Evolutionary conservation across 1,140 invertebrate species (phyloP).

Genomic region (Temnothorax longispinosus): DNA sequence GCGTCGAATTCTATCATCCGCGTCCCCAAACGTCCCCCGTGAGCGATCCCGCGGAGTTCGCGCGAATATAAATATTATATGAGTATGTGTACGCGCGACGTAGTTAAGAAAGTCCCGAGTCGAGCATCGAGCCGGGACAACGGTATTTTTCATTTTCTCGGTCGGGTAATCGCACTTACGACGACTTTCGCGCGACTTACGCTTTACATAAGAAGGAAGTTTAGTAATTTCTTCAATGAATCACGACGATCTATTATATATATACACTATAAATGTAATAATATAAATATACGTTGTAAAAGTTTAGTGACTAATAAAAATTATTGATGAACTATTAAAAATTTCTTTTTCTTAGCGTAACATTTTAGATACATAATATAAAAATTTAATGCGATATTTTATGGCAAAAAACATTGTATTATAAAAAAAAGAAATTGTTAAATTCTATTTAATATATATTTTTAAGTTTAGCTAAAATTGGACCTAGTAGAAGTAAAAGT

Average conservation of each 20-base stretch:
- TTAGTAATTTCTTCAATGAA: not conserved
- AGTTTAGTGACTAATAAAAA: not conserved
- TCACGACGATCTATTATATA: not conserved
- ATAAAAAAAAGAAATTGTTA: not conserved
- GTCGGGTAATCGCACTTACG: not conserved
- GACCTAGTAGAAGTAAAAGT: not conserved
- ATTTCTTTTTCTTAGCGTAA: not conserved
- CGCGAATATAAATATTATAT: not conserved
- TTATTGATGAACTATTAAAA: not conserved
- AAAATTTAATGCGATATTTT: not conserved
- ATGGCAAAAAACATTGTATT: not conserved
- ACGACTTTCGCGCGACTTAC: slow-evolving; percentile 1
- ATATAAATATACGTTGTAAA: not conserved
- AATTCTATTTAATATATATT: not conserved
- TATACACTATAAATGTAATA: not conserved
- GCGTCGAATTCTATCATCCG: slow-evolving; percentile 84
- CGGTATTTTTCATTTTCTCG: slow-evolving; percentile 12
- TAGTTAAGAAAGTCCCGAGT: slow-evolving; percentile 16
- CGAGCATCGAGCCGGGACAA: not conserved
- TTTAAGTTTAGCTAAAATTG: not conserved
- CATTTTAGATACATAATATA: not conserved
- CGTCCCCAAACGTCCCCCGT: slow-evolving; percentile 66
- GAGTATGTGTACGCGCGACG: slow-evolving; percentile 25
- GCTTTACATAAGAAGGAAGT: not conserved
- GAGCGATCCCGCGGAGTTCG: slow-evolving; percentile 19